These are phyloP conservation scores for Cantharis rustica DNA, from an alignment of 2,888 invertebrate genomes.

Conservation along the genomic window DNA sequence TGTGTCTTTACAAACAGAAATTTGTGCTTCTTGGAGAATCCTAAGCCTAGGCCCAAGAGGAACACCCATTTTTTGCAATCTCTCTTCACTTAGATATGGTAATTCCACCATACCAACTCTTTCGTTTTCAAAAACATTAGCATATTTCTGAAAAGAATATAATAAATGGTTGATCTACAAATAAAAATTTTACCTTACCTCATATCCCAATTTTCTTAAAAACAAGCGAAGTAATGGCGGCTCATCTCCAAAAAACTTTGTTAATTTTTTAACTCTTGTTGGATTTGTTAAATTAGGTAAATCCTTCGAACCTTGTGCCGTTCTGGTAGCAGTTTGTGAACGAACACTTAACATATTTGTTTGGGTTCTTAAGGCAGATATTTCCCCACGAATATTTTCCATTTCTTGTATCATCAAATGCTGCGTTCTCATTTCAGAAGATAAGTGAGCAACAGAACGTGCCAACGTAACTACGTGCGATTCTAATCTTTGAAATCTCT, in stretches of 20 bases:
- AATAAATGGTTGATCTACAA: background rate
- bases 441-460: slow-evolving; percentile 86
- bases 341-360: slow-evolving; percentile 65
- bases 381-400: slow-evolving; percentile 83
- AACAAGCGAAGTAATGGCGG: slow-evolving; percentile 88
- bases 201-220: slow-evolving; percentile 88
- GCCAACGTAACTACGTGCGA: slow-evolving; percentile 91
- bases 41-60: slow-evolving; percentile 86
- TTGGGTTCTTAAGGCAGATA: slow-evolving; percentile 75
- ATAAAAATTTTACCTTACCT: slow-evolving; percentile 61
- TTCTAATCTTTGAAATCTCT: slow-evolving; percentile 85
- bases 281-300: slow-evolving; percentile 82
- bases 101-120: slow-evolving; percentile 88
- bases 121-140: slow-evolving; percentile 80
- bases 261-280: slow-evolving; percentile 82
- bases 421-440: slow-evolving; percentile 89
- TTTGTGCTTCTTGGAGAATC: slow-evolving; percentile 84
- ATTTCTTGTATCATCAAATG: slow-evolving; percentile 89
- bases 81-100: slow-evolving; percentile 88
- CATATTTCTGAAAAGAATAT: slow-evolving; percentile 78
- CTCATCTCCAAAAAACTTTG: slow-evolving; percentile 93
- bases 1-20: slow-evolving; percentile 66
- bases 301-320: slow-evolving; percentile 59
- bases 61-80: slow-evolving; percentile 85
- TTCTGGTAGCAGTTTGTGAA: slow-evolving; percentile 70